Base-by-base conservation (phyloP, 1,140 invertebrate species). In the Agraylea sexmaculata region DNA sequence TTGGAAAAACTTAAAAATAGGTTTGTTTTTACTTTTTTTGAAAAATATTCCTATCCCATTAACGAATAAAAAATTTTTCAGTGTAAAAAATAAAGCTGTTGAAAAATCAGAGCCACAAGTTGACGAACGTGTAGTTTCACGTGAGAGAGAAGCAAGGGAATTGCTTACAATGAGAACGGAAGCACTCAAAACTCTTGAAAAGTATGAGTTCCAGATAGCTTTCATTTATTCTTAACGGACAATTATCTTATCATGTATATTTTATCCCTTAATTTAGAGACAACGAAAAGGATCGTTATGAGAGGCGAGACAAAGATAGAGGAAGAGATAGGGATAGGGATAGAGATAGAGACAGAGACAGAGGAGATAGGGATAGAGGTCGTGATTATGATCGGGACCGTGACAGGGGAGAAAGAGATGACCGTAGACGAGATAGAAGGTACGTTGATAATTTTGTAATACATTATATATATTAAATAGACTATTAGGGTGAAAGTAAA, bases 1-100 rank as follows among this genome's bases (percentile, higher is more conserved):
- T 52, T 78, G 1, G 72, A 75, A 34, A 66, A 64, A 29, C 58
- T 78, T 6, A 78, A 75, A 45, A 69, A 66, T 29, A 37, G 47
- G 47, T 43, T 15, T 32, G 8, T n/a, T n/a, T 16, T 7, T 32
- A 7, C 10, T 32, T 13, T 10, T 11, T 13, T 22, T 4, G 21
- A 37, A 37, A 4, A 8, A 23, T 25, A 11, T 4, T 4, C 10
- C 4, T 25, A 31, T 7, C 4, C 17, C 4, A 30, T 31, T 31
- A 11, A 31, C 18, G 18, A 11, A 32, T 20, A 30, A 18, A 10
- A 31, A 19, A 17, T n/a, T 31, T 37, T 47, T 25, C 30, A 49
- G 47, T 16, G 47, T 49, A 11, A 49, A 49, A 25, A 46, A 19
- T 22, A 37, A 37, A 15, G 43, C 47, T 10, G 47, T 37, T 2